Conservation (phyloP, 2,888 invertebrate species). For the Dysmachus trigonus region DNA sequence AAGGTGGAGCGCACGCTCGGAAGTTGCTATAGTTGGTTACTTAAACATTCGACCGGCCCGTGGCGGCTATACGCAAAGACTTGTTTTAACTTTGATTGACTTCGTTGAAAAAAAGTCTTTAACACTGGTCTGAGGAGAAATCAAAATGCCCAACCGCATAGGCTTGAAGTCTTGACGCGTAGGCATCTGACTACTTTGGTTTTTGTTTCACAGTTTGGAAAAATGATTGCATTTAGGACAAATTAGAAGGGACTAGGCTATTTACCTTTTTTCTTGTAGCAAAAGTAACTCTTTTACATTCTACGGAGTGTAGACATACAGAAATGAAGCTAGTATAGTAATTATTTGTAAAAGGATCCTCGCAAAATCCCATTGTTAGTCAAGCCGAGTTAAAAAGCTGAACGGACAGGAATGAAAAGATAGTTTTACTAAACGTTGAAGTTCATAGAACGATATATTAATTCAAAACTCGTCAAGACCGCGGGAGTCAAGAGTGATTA, state of each 20-base stretch:
- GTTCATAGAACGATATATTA: too few species aligned
- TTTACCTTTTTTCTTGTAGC: neutral
- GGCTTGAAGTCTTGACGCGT: neutral
- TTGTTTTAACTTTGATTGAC: neutral
- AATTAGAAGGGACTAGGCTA: neutral
- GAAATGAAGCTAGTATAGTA: neutral
- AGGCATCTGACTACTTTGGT: neutral
- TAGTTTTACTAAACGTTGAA: too few species aligned
- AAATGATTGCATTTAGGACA: neutral
- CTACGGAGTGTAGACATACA: neutral
- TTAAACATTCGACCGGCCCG: neutral
- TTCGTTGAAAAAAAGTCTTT: neutral
- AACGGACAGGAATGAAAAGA: too few species aligned
- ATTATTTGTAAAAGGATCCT: too few species aligned
- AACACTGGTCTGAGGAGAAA: neutral
- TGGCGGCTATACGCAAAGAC: neutral
- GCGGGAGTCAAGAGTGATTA: too few species aligned
- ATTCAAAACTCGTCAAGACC: too few species aligned
- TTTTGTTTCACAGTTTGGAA: neutral
- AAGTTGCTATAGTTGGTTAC: neutral
- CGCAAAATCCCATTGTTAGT: too few species aligned
- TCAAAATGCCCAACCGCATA: neutral
- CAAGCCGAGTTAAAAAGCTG: too few species aligned
- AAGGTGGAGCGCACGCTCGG: neutral
- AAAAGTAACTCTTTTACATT: neutral